Evolutionary conservation across 2,113 vertebrate species (phyloP).

Genomic region (Poecile atricapillus): DNA sequence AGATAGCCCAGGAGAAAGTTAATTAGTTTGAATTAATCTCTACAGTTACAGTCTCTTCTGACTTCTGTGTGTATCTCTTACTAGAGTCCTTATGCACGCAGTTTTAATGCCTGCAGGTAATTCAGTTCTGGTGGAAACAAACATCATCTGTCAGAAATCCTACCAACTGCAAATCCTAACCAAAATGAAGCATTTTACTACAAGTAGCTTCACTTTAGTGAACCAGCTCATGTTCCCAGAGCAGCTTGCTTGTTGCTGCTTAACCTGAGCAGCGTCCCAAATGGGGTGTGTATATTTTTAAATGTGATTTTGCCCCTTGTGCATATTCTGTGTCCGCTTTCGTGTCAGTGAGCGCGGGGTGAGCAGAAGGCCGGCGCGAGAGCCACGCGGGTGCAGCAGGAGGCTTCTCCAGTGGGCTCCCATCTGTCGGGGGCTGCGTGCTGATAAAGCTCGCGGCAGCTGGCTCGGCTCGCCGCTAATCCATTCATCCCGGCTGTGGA

Average conservation of each 20-base stretch:
- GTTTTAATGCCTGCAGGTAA: neutral
- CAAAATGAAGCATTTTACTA: neutral
- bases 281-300: accelerated
- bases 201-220: neutral
- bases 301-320: neutral
- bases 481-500: conserved; percentile 62
- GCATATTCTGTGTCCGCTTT: neutral
- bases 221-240: neutral
- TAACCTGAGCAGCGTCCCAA: neutral
- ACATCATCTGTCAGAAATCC: neutral
- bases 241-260: accelerated
- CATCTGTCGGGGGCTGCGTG: conserved; percentile 78
- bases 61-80: neutral
- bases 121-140: neutral
- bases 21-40: neutral
- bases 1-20: neutral
- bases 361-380: conserved; percentile 67
- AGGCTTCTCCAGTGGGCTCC: conserved; percentile 71
- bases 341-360: neutral
- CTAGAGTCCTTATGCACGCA: neutral
- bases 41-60: neutral
- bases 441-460: conserved; percentile 71
- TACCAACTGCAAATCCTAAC: neutral
- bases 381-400: conserved; percentile 56
- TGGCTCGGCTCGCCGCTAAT: conserved; percentile 57